Percentiles rank a stretch among this genome's conserved stretches.
Evolutionary conservation across 37 sponge, comb jelly and placozoan genomes (phyloP).

Genomic region (Eunapius fragilis): DNA sequence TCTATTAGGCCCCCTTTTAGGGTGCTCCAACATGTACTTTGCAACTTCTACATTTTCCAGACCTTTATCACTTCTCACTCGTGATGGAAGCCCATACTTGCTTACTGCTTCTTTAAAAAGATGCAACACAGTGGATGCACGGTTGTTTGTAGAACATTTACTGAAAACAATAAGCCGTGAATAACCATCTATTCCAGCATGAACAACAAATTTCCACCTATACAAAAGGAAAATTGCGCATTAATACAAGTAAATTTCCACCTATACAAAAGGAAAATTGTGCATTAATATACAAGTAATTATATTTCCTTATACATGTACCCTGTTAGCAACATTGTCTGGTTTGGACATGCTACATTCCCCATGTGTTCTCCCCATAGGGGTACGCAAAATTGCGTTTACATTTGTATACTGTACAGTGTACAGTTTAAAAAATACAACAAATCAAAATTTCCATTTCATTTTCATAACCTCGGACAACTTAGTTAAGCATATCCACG

Average conservation of each 20-base stretch:
- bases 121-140: slow-evolving; percentile 37
- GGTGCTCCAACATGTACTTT: slow-evolving; percentile 59
- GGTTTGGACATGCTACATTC: no score
- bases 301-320: no score
- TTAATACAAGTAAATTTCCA: slow-evolving; percentile 24
- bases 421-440: no score
- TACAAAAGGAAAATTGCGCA: no score
- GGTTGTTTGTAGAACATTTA: slow-evolving; percentile 45
- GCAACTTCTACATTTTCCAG: slow-evolving; percentile 60
- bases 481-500: no score
- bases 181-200: slow-evolving; percentile 66
- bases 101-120: slow-evolving; percentile 33
- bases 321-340: no score
- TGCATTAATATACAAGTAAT: no score
- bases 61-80: slow-evolving; percentile 64
- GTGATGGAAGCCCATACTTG: slow-evolving; percentile 49
- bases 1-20: slow-evolving; percentile 42
- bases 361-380: no score
- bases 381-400: no score
- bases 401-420: no score
- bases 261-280: background rate
- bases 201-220: slow-evolving; percentile 59
- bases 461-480: no score
- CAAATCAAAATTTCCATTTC: no score
- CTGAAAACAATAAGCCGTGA: slow-evolving; percentile 53